Conservation (phyloP, 2,888 invertebrate genomes). For the Corythucha ciliata region DNA sequence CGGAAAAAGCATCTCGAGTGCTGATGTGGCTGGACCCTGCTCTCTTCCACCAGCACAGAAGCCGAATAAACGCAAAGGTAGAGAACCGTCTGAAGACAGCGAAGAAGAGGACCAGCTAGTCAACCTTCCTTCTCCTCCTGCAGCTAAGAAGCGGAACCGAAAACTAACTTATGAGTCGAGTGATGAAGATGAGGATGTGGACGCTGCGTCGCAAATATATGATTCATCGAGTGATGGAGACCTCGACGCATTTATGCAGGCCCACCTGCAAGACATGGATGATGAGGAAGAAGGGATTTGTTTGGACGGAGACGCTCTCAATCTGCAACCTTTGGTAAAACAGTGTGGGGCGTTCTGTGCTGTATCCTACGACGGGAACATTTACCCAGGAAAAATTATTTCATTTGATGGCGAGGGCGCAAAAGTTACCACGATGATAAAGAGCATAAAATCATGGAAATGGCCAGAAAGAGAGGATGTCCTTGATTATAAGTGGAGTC, state of each 20-base stretch:
- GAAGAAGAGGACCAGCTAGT: too few species aligned
- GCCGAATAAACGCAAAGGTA: too few species aligned
- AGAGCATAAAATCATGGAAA: constrained; percentile 9
- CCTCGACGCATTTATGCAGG: not conserved
- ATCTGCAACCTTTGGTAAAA: not conserved
- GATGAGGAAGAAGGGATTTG: not conserved
- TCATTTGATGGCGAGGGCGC: not conserved
- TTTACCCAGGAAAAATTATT: constrained; percentile 11
- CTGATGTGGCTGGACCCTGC: not conserved
- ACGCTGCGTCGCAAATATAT: not conserved
- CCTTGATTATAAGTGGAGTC: constrained; percentile 6
- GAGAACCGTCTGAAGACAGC: constrained; percentile 1
- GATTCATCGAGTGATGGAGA: constrained; percentile 1
- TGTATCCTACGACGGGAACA: not conserved
- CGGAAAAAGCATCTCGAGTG: constrained; percentile 5
- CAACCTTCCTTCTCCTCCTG: too few species aligned
- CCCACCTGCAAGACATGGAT: not conserved
- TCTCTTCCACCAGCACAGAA: too few species aligned
- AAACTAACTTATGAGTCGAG: too few species aligned
- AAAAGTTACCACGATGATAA: constrained; percentile 5
- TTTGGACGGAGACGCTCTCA: not conserved
- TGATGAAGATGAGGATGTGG: constrained; percentile 6
- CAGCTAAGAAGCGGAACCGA: too few species aligned
- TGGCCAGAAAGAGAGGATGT: constrained; percentile 5
- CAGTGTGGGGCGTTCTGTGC: not conserved